phyloP scores from a whole-genome alignment of 1,140 invertebrate species.

The Ectropis grisescens region DNA sequence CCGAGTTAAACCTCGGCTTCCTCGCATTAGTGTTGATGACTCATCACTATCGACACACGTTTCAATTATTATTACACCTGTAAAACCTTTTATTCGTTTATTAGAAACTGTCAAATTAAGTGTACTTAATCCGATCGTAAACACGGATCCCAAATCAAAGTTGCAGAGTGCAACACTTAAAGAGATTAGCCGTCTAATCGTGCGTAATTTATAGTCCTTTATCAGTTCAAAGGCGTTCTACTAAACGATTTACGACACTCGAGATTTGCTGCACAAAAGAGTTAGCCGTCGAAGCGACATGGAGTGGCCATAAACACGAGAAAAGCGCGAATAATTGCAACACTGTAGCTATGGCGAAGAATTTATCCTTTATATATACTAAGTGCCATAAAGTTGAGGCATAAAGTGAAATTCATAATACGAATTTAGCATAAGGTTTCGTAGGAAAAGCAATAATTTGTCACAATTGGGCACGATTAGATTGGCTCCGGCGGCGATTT shows the following conservation, averaged over 20 bases:
- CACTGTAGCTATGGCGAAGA: constrained; percentile 42
- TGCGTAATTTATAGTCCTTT: constrained; percentile 57
- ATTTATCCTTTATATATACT: constrained; percentile 21
- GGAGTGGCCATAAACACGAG: constrained; percentile 57
- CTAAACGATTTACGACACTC: constrained; percentile 41
- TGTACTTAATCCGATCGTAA: constrained; percentile 30
- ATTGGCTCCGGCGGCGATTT: constrained; percentile 61
- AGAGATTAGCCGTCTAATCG: constrained; percentile 43
- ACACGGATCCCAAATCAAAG: constrained; percentile 30
- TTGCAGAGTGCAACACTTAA: constrained; percentile 29
- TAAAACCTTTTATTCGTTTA: no score
- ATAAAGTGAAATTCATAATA: constrained; percentile 56
- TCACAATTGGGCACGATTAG: constrained; percentile 66
- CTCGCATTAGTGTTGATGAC: no score
- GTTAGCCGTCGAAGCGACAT: constrained; percentile 57
- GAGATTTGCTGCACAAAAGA: constrained; percentile 42
- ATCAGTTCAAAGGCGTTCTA: constrained; percentile 41
- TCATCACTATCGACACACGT: no score
- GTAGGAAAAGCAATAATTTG: constrained; percentile 67
- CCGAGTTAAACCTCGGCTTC: no score
- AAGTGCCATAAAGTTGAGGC: constrained; percentile 34
- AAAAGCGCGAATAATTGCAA: constrained; percentile 59
- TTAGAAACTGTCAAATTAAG: no score
- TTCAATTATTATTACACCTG: no score
- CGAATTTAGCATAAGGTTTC: constrained; percentile 56